Percentiles rank a stretch among this genome's conserved stretches.
These are phyloP conservation scores for Nomada flava DNA, from an alignment of 2,888 invertebrate species.

Conservation along the genomic window DNA sequence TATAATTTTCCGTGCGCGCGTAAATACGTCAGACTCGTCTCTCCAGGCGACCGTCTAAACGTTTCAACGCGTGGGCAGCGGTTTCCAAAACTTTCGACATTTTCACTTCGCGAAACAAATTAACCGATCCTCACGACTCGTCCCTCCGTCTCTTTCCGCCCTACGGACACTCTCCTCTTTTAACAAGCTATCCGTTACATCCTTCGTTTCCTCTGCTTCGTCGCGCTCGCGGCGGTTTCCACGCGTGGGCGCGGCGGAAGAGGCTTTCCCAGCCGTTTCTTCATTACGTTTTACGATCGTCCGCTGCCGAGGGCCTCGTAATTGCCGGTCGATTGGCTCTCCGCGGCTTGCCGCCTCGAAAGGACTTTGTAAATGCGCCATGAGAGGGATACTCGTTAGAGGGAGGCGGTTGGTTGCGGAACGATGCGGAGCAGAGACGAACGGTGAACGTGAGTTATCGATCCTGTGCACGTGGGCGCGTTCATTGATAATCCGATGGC, in stretches of 20 bases:
- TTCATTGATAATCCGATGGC: constrained; percentile 76
- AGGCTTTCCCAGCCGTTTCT: constrained; percentile 63
- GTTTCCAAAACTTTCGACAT: constrained; percentile 2
- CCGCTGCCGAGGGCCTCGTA: constrained; percentile 64
- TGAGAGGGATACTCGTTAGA: constrained; percentile 33
- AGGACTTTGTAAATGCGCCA: constrained; percentile 64
- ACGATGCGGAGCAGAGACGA: constrained; percentile 21
- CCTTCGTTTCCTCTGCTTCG: constrained; percentile 17
- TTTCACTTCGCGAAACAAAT: neutral
- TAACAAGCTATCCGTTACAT: constrained; percentile 9
- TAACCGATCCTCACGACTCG: neutral
- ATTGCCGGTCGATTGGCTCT: constrained; percentile 64
- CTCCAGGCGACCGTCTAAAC: constrained; percentile 13
- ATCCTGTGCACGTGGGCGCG: constrained; percentile 73
- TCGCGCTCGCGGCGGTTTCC: constrained; percentile 49
- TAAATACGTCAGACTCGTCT: constrained; percentile 30
- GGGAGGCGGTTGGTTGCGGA: neutral
- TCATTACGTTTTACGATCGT: constrained; percentile 54
- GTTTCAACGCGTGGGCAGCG: constrained; percentile 15
- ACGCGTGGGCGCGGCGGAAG: constrained; percentile 58
- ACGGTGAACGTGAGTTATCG: constrained; percentile 47
- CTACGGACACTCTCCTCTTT: neutral
- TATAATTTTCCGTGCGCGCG: constrained; percentile 5
- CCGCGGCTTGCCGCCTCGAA: constrained; percentile 47
- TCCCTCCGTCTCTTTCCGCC: neutral